Evolutionary conservation across 2,888 invertebrate species (phyloP).

Genomic region (Lacanobia oleracea): DNA sequence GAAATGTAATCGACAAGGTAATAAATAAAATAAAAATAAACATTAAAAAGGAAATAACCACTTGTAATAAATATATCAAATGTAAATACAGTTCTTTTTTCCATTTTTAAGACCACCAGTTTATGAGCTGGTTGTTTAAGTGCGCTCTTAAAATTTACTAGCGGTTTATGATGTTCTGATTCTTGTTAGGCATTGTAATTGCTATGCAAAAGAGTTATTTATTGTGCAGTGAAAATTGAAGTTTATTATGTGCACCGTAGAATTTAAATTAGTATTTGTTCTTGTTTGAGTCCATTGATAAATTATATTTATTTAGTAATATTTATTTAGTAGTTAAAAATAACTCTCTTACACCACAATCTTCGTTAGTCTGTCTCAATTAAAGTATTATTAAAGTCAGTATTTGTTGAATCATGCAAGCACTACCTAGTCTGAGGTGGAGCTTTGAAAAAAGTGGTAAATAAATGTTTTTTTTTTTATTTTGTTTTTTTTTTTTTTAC

Average conservation of each 20-base stretch:
- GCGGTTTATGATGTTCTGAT: slow-evolving; percentile 37
- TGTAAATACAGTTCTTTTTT: slow-evolving; percentile 38
- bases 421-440: too few species aligned
- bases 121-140: slow-evolving; percentile 42
- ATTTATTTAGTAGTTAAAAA: too few species aligned
- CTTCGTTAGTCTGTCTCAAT: too few species aligned
- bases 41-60: slow-evolving; percentile 54
- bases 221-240: slow-evolving; percentile 11
- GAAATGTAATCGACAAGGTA: slow-evolving; percentile 50
- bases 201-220: slow-evolving; percentile 1
- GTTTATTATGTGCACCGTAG: background rate
- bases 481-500: too few species aligned
- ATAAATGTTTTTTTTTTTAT: too few species aligned
- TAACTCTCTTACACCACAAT: too few species aligned
- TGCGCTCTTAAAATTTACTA: slow-evolving; percentile 45
- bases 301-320: too few species aligned
- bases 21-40: slow-evolving; percentile 64
- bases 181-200: slow-evolving; percentile 39
- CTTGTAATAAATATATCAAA: slow-evolving; percentile 65
- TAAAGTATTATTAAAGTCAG: too few species aligned
- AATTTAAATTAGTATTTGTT: background rate
- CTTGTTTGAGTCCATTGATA: too few species aligned
- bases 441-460: too few species aligned
- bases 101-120: slow-evolving; percentile 7
- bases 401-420: too few species aligned